These are phyloP conservation scores for Microcebus griseorufus DNA, from an alignment of 2,113 vertebrate genomes.

Conservation along the genomic window DNA sequence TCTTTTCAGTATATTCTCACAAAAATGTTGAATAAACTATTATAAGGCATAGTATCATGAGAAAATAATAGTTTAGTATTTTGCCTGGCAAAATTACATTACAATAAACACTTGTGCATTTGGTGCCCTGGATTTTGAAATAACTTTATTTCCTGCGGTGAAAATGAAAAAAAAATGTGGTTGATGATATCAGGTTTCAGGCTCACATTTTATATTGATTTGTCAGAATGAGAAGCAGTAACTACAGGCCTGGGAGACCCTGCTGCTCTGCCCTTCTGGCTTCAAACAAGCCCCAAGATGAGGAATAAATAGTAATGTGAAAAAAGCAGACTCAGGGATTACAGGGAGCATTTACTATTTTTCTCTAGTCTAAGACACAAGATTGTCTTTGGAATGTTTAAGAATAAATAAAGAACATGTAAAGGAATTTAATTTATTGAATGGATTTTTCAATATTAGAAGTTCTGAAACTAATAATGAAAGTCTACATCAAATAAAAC, in stretches of 20 bases:
- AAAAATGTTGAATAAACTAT: neutral
- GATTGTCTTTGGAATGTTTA: neutral
- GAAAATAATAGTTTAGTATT: conserved; percentile 51
- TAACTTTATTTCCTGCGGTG: conserved; percentile 69
- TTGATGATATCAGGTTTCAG: conserved; percentile 18
- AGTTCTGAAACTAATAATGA: conserved; percentile 28
- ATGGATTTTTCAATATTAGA: conserved; percentile 39
- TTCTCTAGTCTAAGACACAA: neutral
- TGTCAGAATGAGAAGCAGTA: conserved; percentile 58
- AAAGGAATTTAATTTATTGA: conserved; percentile 26
- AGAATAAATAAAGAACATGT: neutral
- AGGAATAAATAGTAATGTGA: conserved; percentile 37
- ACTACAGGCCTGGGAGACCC: neutral
- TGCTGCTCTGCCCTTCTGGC: conserved; percentile 52
- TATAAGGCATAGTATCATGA: neutral
- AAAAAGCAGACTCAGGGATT: neutral
- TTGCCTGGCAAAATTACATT: conserved; percentile 61
- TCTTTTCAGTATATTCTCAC: neutral
- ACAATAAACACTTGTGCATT: conserved; percentile 50
- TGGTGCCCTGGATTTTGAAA: conserved; percentile 60
- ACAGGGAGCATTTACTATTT: neutral
- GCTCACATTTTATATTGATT: conserved; percentile 60
- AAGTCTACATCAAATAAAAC: conserved; percentile 24
- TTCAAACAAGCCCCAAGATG: conserved; percentile 38
- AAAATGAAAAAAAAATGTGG: conserved; percentile 1